A percentile compares a stretch with the other conserved stretches of the same genome.
These are phyloP conservation scores for Epicauta chinensis DNA, from an alignment of 1,140 invertebrate species.

Conservation along the genomic window DNA sequence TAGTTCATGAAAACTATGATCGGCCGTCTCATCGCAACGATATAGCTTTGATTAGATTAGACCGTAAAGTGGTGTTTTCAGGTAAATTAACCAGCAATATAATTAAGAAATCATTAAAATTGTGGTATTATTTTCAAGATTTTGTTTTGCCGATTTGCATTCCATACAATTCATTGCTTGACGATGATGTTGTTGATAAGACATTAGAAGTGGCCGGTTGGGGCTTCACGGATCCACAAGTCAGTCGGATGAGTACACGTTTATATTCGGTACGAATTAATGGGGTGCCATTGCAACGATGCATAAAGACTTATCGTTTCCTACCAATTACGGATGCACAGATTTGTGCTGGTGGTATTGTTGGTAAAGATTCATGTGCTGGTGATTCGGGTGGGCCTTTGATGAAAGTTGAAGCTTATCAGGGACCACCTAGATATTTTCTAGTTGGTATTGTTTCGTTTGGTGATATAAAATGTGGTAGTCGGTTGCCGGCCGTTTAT, in stretches of 20 bases:
- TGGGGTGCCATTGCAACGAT: constrained; percentile 39
- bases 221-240: constrained; percentile 37
- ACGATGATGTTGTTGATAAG: constrained; percentile 39
- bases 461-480: constrained; percentile 54
- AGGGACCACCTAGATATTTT: constrained; percentile 43
- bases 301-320: constrained; percentile 18
- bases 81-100: too few relatives aligned
- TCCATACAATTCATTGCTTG: constrained; percentile 37
- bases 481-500: constrained; percentile 49
- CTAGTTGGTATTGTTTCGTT: constrained; percentile 63
- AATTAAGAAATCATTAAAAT: too few relatives aligned
- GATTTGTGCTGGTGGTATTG: constrained; percentile 39
- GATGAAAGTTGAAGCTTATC: constrained; percentile 46
- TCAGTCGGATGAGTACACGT: constrained; percentile 28
- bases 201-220: constrained; percentile 51
- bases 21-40: constrained; percentile 57
- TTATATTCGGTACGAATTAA: constrained; percentile 44
- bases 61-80: too few relatives aligned
- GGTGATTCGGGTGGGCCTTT: constrained; percentile 66
- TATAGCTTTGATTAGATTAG: constrained; percentile 56
- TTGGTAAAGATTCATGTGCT: too few relatives aligned
- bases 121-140: constrained; percentile 4
- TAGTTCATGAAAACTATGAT: constrained; percentile 47
- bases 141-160: constrained; percentile 46
- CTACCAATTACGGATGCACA: constrained; percentile 6